Conservation (phyloP, 2,797 vertebrate genomes). For the Melanogrammus aeglefinus region DNA sequence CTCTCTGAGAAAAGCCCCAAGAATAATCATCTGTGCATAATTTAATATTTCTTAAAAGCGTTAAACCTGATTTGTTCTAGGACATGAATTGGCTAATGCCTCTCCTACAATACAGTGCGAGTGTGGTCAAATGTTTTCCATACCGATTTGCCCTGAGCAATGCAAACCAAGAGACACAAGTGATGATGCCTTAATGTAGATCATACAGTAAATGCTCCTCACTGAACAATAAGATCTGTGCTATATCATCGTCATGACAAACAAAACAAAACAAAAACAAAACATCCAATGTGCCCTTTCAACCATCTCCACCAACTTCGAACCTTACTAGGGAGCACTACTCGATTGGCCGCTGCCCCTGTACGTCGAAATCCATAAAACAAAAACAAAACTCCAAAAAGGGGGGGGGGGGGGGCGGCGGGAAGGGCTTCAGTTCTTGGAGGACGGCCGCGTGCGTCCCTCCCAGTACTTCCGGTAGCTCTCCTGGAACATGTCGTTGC, state of each 20-base stretch:
- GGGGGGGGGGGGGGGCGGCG: no score
- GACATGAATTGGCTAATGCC: not conserved
- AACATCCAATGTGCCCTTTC: not conserved
- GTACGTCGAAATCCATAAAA: slow-evolving; percentile 25
- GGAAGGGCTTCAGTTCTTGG: slow-evolving; percentile 17
- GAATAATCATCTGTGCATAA: not conserved
- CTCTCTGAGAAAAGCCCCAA: no score
- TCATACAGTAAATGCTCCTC: not conserved
- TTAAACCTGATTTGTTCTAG: not conserved
- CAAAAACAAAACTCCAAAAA: not conserved
- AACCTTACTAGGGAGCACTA: no score
- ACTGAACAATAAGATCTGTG: not conserved
- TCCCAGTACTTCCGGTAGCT: slow-evolving; percentile 85
- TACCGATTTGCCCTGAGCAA: not conserved
- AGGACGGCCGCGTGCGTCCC: slow-evolving; percentile 56
- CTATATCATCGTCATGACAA: not conserved
- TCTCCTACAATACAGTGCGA: no score
- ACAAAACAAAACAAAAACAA: not conserved
- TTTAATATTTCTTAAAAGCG: not conserved
- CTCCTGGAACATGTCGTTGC: slow-evolving; percentile 86
- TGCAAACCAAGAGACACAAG: not conserved
- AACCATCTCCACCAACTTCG: not conserved
- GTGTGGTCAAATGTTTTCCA: no score
- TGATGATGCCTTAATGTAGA: not conserved
- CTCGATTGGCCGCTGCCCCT: slow-evolving; percentile 41